A percentile compares a stretch with the other conserved stretches of the same genome.
phyloP scores from a whole-genome alignment of 2,888 invertebrate genomes.

The Synergus japonicus region DNA sequence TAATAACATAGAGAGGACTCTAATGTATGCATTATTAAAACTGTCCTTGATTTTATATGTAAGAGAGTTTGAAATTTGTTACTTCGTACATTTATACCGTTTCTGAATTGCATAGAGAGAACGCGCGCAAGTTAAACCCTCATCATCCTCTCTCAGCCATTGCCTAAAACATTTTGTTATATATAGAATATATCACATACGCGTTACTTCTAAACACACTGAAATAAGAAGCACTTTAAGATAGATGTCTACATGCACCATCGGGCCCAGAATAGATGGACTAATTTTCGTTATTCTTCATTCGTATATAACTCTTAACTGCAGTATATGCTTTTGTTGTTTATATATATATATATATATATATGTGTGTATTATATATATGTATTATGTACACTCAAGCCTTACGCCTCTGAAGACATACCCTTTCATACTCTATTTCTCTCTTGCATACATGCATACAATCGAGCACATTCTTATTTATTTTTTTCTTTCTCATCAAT shows the following conservation, averaged over 20 bases:
- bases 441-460: slow-evolving; percentile 48
- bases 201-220: slow-evolving; percentile 78
- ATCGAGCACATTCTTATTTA: slow-evolving; percentile 47
- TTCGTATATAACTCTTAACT: slow-evolving; percentile 70
- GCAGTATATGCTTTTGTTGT: slow-evolving; percentile 66
- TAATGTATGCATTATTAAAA: background rate
- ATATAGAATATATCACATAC: slow-evolving; percentile 78
- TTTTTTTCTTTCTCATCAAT: slow-evolving; percentile 49
- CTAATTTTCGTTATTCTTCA: slow-evolving; percentile 64
- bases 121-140: slow-evolving; percentile 40
- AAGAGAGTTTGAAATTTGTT: background rate
- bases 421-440: slow-evolving; percentile 47
- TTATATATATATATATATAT: slow-evolving; percentile 57
- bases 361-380: slow-evolving; percentile 49
- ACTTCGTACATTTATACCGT: slow-evolving; percentile 4
- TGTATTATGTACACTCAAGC: slow-evolving; percentile 72
- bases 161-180: slow-evolving; percentile 73
- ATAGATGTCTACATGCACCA: slow-evolving; percentile 76
- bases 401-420: slow-evolving; percentile 53
- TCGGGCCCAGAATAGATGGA: slow-evolving; percentile 72
- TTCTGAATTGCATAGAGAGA: slow-evolving; percentile 20
- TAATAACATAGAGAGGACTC: background rate
- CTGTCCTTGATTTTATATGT: background rate
- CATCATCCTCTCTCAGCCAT: slow-evolving; percentile 51
- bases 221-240: slow-evolving; percentile 78